Evolutionary conservation across 2,888 invertebrate species (phyloP).

Genomic region (Heliconius hortense): DNA sequence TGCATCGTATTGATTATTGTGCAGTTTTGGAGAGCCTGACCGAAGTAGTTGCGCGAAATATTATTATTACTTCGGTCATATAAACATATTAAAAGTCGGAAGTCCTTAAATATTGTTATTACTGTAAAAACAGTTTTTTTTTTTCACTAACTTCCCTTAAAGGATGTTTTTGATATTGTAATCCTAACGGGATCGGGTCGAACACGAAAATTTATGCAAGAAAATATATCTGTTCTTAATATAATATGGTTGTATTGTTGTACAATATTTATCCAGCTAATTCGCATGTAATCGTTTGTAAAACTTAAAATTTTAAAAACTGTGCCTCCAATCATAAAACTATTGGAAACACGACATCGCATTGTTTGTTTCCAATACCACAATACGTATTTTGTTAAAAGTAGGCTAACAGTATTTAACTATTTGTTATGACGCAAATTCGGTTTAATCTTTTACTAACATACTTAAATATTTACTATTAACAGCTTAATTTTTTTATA

Average conservation of each 20-base stretch:
- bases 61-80: no score
- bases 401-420: background rate
- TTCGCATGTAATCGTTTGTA: background rate
- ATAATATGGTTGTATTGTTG: background rate
- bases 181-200: background rate
- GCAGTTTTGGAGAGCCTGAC: slow-evolving; percentile 9
- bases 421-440: slow-evolving; percentile 4
- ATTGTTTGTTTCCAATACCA: background rate
- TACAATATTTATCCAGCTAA: no score
- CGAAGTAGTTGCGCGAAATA: slow-evolving; percentile 9
- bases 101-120: background rate
- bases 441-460: no score
- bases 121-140: background rate
- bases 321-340: background rate
- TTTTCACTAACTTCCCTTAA: no score
- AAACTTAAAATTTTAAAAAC: background rate
- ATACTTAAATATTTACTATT: background rate
- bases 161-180: no score
- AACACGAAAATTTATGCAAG: background rate
- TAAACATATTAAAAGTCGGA: no score
- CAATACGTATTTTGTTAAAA: slow-evolving; percentile 14
- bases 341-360: background rate
- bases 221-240: background rate
- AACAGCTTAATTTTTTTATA: background rate
- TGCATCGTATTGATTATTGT: slow-evolving; percentile 22